These are phyloP conservation scores for Ichneumon xanthorius DNA, from an alignment of 2,888 invertebrate genomes.

Conservation along the genomic window DNA sequence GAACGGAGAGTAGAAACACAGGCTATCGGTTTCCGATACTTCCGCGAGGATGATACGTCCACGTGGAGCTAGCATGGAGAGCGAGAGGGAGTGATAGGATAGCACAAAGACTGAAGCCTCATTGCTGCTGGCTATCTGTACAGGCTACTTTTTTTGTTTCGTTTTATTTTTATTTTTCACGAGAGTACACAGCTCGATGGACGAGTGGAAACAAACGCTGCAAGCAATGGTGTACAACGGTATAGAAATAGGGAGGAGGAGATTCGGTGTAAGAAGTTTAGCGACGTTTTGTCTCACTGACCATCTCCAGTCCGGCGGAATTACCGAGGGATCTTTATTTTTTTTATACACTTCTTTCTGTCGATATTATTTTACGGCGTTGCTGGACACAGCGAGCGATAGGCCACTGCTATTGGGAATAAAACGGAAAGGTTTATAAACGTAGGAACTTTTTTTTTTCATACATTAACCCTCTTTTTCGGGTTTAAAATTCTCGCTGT, in stretches of 20 bases:
- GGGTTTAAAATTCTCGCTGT: background rate
- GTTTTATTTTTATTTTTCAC: background rate
- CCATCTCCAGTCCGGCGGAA: background rate
- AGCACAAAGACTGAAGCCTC: constrained; percentile 33
- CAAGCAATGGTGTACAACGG: background rate
- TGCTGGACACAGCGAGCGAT: no score
- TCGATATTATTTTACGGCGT: no score
- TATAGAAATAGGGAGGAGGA: background rate
- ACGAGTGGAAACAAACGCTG: background rate
- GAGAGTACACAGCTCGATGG: constrained; percentile 25
- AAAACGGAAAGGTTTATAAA: no score
- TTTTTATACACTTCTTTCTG: background rate
- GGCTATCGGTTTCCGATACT: constrained; percentile 74
- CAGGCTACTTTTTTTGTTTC: background rate
- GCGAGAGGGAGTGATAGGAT: constrained; percentile 28
- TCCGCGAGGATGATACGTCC: constrained; percentile 52
- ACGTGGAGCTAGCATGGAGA: constrained; percentile 30
- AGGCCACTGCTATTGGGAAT: no score
- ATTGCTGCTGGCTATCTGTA: constrained; percentile 20
- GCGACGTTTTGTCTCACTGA: constrained; percentile 32
- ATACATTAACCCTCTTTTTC: no score
- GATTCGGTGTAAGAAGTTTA: constrained; percentile 27
- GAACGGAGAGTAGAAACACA: constrained; percentile 43
- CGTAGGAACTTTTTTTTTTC: no score
- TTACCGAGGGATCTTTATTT: background rate